A percentile compares a stretch with the other conserved stretches of the same genome.
phyloP scores from a whole-genome alignment of 2,888 invertebrate genomes.

The Sarcophaga carnaria region DNA sequence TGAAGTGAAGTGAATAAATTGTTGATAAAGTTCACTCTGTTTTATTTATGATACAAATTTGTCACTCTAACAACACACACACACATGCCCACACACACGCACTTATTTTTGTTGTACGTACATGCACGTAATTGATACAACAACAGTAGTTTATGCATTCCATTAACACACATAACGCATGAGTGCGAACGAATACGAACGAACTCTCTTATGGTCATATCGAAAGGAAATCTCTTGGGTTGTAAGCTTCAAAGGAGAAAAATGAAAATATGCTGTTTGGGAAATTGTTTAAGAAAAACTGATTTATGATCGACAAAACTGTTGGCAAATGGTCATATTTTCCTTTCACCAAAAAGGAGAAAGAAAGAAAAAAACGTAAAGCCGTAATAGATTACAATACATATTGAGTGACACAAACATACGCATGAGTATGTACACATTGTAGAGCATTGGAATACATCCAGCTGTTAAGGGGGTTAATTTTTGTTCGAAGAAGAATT shows the following conservation, averaged over 20 bases:
- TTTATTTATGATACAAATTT: conserved; percentile 23
- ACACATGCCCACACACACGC: background rate
- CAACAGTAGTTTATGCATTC: background rate
- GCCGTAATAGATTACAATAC: too few species aligned
- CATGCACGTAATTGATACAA: conserved; percentile 2
- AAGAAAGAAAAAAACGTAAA: background rate
- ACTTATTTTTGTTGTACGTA: too few species aligned
- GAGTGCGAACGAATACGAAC: too few species aligned
- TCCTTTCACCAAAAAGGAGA: background rate
- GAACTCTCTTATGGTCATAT: too few species aligned
- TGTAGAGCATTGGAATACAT: too few species aligned
- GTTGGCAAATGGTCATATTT: background rate
- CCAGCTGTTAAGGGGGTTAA: too few species aligned
- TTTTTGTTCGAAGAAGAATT: too few species aligned
- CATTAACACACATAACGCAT: too few species aligned
- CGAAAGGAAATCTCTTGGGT: too few species aligned
- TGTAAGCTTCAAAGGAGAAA: background rate
- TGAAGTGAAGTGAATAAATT: background rate
- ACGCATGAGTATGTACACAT: too few species aligned
- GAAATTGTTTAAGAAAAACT: conserved; percentile 6
- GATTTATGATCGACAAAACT: conserved; percentile 15
- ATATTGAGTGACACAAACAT: too few species aligned
- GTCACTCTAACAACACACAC: conserved; percentile 10
- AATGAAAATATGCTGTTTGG: background rate
- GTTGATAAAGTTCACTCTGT: background rate